Conservation (phyloP, 2,797 vertebrate species). For the Cirrhinus mrigala region DNA sequence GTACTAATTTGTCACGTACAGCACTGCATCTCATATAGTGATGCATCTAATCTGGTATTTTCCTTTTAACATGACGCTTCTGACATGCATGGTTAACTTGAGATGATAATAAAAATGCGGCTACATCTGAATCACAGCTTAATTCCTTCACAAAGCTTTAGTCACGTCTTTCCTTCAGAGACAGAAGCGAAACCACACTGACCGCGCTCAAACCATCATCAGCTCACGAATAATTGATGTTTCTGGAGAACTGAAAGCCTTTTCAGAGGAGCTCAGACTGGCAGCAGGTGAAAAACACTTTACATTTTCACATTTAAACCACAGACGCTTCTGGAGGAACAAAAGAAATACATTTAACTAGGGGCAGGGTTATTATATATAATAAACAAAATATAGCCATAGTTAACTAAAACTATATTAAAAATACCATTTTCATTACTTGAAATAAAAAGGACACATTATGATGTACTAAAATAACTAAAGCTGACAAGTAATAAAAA, state of each 20-base stretch:
- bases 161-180: neutral
- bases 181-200: conserved; percentile 17
- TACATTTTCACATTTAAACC: neutral
- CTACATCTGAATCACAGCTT: neutral
- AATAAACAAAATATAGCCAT: too few species aligned
- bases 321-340: conserved; percentile 7
- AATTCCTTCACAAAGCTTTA: conserved; percentile 18
- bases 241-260: conserved; percentile 43
- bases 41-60: neutral
- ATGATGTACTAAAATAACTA: neutral
- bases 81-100: conserved; percentile 28
- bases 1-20: neutral
- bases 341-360: neutral
- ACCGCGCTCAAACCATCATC: conserved; percentile 26
- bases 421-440: too few species aligned
- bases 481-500: neutral
- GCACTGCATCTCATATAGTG: neutral
- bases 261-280: conserved; percentile 25
- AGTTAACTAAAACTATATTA: neutral
- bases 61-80: conserved; percentile 10
- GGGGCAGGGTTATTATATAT: neutral
- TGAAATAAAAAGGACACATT: too few species aligned
- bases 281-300: neutral
- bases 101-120: conserved; percentile 25
- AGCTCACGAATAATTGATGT: conserved; percentile 56